Evolutionary conservation across 2,888 invertebrate species (phyloP).

Genomic region (Archips crataeganus): DNA sequence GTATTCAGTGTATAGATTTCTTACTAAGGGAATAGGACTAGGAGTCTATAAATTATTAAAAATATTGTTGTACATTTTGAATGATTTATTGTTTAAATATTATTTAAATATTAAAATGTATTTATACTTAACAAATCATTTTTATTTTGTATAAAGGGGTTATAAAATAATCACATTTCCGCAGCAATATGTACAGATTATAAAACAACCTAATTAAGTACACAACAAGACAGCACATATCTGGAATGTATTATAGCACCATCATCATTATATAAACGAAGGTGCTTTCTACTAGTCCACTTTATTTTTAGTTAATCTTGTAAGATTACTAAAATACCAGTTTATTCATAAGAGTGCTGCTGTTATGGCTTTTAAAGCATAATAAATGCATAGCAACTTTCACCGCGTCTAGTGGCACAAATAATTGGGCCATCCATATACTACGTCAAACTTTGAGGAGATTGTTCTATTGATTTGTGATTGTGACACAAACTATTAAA

Average conservation of each 20-base stretch:
- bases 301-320: constrained; percentile 5
- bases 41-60: constrained; percentile 65
- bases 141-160: constrained; percentile 57
- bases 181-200: constrained; percentile 81
- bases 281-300: constrained; percentile 11
- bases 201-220: constrained; percentile 76
- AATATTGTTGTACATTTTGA: constrained; percentile 55
- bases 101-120: constrained; percentile 46
- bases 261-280: constrained; percentile 30
- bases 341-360: constrained; percentile 66
- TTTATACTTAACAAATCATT: constrained; percentile 58
- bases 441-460: not conserved
- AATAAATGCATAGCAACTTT: constrained; percentile 69
- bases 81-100: constrained; percentile 47
- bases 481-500: too few species aligned
- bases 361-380: constrained; percentile 65
- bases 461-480: not conserved
- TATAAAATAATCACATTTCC: constrained; percentile 71
- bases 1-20: constrained; percentile 20
- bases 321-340: not conserved
- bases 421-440: constrained; percentile 11
- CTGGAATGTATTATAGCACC: constrained; percentile 74
- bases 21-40: constrained; percentile 26
- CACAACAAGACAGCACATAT: constrained; percentile 79
- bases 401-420: constrained; percentile 21